Evolutionary conservation across 2,888 invertebrate species (phyloP), one percentile per base, ranked within the genome.

Genomic region (Drosophila yooni): DNA sequence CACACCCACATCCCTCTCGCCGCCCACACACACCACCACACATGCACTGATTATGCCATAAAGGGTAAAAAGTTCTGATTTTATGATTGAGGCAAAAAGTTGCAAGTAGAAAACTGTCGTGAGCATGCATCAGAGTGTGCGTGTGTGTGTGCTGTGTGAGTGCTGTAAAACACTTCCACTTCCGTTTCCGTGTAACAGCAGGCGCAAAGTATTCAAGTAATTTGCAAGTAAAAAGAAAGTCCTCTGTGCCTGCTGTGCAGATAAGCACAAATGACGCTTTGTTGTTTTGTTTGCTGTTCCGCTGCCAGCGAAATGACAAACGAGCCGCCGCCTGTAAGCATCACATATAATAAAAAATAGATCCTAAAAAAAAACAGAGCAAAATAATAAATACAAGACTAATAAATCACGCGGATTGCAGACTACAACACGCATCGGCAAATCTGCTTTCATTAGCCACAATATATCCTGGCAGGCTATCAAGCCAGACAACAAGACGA

Each of bases 21-120:
- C 33, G 33, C 51, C 34, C 36, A 33, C 40, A 52, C 52, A 34
- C 60, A 51, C 34, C 66, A 31, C 40, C 63, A 54, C 64, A 64
- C 70, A 66, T 69, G 70, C 83, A 74, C 83, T 88, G 85, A 88
- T 86, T 86, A 88, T 86, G 82, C 74, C 76, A 72, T 88, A 86
- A 86, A 82, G 83, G 88, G 88, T 86, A 88, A 80, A 83, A 88
- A 86, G 86, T 86, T 86, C 86, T 86, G 88, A 88, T 86, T 86
- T 88, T 86, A 86, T 86, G 88, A 86, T 88, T 86, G 86, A 86
- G 72, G 74, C 74, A 82, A 74, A 79, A 79, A 83, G 76, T 81
- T 81, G 72, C 79, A 67, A 76, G 72, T 65, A 63, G 48, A 68
- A 67, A 66, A 67, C 53, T 70, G 62, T 70, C 64, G 59, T 57